Conservation (phyloP, 2,888 invertebrate genomes). For the Eutolmus rufibarbis region DNA sequence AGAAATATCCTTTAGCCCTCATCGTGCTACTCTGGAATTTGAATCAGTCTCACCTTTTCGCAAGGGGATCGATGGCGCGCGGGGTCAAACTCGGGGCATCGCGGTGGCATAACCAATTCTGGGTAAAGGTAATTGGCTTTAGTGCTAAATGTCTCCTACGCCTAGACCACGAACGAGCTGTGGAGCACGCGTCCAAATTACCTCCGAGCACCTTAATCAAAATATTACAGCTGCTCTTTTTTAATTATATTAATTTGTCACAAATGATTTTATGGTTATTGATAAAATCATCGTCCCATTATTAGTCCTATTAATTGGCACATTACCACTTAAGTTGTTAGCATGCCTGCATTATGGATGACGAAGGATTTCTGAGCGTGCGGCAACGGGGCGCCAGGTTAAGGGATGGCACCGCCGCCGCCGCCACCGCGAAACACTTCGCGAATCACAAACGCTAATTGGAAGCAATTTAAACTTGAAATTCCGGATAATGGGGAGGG, state of each 20-base stretch:
- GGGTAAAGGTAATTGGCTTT: constrained; percentile 11
- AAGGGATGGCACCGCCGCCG: background rate
- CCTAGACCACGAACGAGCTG: background rate
- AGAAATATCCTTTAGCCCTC: background rate
- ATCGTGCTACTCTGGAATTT: background rate
- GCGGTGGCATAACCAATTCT: background rate
- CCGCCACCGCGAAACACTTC: background rate
- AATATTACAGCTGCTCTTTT: constrained; percentile 20
- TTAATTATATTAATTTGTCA: constrained; percentile 29
- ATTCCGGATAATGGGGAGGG: constrained; percentile 10
- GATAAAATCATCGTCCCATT: constrained; percentile 10
- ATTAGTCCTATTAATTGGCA: constrained; percentile 21
- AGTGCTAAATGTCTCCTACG: constrained; percentile 5
- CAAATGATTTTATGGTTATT: constrained; percentile 32
- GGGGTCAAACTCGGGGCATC: background rate
- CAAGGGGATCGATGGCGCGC: background rate
- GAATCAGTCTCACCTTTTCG: background rate
- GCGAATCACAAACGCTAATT: constrained; percentile 23
- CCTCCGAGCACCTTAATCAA: constrained; percentile 16
- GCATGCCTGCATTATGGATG: constrained; percentile 9
- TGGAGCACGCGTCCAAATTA: constrained; percentile 9
- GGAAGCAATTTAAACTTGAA: constrained; percentile 33
- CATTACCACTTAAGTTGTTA: constrained; percentile 30
- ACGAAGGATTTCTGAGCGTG: background rate
- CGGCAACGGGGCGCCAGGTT: background rate